Base-by-base conservation (phyloP, 2,888 invertebrate genomes). In the Pterostichus madidus region DNA sequence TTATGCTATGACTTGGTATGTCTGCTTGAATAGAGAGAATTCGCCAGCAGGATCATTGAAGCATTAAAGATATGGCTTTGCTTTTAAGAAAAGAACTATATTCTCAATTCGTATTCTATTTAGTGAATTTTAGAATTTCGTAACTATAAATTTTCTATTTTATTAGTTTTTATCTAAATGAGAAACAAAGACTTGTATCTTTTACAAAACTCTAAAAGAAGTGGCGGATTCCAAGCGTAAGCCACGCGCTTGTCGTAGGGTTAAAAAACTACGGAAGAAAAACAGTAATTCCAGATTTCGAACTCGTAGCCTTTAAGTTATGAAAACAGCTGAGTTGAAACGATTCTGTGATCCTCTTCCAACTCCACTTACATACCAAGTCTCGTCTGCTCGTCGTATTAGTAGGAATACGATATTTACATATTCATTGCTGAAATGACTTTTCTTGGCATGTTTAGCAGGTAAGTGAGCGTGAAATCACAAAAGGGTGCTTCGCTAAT, bases 401-500 rank as follows among this genome's bases (percentile, higher is more conserved):
- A 39, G 39, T 71, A 44, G 15, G 68, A 71, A 46, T 71, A 71
- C 68, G 49, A 75, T 53, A 75, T 52, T 75, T 75, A 75, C 75
- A 75, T 75, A 75, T 75, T 75, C 52, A 75, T 75, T 49, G 53
- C 24, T 52, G 75, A 75, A 75, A 75, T 75, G 75, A 75, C 75
- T 75, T 75, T 75, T 53, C 75, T 75, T 75, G 31, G 32, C 32
- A 11, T 75, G 52, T 75, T 75, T 75, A 52, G 75, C 49, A 75
- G 75, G 75, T 75, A 75, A 75, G 52, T 75, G 75, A 75, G 75
- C 53, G 52, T 75, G 75, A 75, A 75, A 75, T 75, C 75, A 75
- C 52, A 75, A 53, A 68, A 75, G 75, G 75, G 75, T 44, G 75
- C 52, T 75, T 75, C 75, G 24, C 75, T 75, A 75, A 75, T 75